Evolutionary conservation across 2,797 vertebrate genomes (phyloP).

Genomic region (Danio choprae): DNA sequence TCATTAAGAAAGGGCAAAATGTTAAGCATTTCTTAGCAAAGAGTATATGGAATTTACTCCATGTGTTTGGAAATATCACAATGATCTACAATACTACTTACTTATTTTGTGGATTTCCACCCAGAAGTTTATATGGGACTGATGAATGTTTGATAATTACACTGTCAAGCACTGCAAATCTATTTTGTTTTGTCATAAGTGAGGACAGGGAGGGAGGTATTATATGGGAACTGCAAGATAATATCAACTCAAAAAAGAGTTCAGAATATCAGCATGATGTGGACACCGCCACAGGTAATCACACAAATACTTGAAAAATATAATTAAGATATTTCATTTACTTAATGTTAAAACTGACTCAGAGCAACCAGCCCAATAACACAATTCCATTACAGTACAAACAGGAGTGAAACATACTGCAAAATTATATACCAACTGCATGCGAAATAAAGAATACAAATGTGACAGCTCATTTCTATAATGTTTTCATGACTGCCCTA

Average conservation of each 20-base stretch:
- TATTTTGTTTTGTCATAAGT: background rate
- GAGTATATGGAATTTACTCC: background rate
- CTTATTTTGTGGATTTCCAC: too few species aligned
- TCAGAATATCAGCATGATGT: background rate
- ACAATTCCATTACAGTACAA: too few species aligned
- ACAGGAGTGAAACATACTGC: too few species aligned
- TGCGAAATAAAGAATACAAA: too few species aligned
- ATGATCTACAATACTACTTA: background rate
- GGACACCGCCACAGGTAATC: background rate
- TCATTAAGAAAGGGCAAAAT: conserved; percentile 46
- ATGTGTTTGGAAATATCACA: background rate
- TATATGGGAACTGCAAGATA: background rate
- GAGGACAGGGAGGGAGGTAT: background rate
- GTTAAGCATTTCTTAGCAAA: conserved; percentile 25
- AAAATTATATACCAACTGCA: too few species aligned
- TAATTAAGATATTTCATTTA: too few species aligned
- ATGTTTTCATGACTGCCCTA: too few species aligned
- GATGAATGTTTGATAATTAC: conserved; percentile 1
- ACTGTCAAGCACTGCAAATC: background rate
- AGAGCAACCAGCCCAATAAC: too few species aligned
- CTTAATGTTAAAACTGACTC: background rate
- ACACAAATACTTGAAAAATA: background rate
- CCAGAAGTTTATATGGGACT: background rate
- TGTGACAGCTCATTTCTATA: too few species aligned
- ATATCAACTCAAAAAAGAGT: background rate